A percentile compares a stretch with the other conserved stretches of the same genome.
Conservation (phyloP, 2,113 vertebrate species). For the Sylvietta virens region DNA sequence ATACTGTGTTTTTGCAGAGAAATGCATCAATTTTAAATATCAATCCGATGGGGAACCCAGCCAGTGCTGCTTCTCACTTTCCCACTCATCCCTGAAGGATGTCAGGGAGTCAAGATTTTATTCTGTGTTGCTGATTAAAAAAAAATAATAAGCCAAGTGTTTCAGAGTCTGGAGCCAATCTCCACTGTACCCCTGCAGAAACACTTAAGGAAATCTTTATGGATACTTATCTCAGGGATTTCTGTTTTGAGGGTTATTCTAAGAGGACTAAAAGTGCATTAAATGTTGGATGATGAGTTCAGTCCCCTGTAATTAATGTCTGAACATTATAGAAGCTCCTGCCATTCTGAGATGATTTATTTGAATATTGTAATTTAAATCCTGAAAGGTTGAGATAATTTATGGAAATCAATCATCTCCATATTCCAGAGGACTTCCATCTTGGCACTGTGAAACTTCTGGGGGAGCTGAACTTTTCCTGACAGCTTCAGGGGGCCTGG, state of each 20-base stretch:
- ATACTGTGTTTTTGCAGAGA: neutral
- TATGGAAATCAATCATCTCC: constrained; percentile 20
- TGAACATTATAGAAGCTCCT: neutral
- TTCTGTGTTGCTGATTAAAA: neutral
- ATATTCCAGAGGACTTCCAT: neutral
- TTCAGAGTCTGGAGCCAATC: neutral
- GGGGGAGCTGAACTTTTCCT: neutral
- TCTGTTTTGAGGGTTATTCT: neutral
- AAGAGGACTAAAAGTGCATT: neutral
- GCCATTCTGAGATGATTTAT: constrained; percentile 23
- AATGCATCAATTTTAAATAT: neutral
- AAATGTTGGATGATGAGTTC: constrained; percentile 7
- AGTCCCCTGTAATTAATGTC: constrained; percentile 46
- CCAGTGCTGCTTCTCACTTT: fast-evolving
- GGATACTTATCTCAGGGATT: neutral
- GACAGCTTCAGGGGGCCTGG: neutral
- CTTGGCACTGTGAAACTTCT: neutral
- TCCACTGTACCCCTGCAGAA: neutral
- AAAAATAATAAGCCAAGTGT: neutral
- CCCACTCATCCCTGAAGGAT: neutral
- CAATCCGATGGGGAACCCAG: too few species aligned
- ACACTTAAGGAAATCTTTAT: neutral
- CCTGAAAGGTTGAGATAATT: constrained; percentile 14
- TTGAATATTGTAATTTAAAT: constrained; percentile 30
- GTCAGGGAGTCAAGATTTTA: fast-evolving